Evolutionary conservation across 2,797 vertebrate genomes (phyloP).

Genomic region (Bryconaethiops microstoma): DNA sequence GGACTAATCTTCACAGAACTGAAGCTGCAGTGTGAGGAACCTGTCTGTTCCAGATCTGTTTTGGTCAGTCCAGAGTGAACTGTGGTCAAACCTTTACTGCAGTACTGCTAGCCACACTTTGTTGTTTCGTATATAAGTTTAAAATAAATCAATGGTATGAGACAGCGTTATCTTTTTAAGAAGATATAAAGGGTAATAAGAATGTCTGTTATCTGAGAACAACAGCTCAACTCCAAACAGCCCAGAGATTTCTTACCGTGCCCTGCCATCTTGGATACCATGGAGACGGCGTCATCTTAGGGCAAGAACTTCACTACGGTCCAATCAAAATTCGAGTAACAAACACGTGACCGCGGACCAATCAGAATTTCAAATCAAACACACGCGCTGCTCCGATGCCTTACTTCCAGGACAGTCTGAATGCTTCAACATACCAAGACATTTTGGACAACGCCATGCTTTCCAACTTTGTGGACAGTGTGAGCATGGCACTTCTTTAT

Average conservation of each 20-base stretch:
- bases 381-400: too few species aligned
- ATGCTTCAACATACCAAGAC: too few species aligned
- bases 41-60: background rate
- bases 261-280: conserved; percentile 62
- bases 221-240: background rate
- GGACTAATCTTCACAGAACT: background rate
- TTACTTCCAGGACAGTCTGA: too few species aligned
- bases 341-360: background rate
- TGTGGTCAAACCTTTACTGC: background rate
- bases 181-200: too few species aligned
- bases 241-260: conserved; percentile 52
- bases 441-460: too few species aligned
- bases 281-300: conserved; percentile 55
- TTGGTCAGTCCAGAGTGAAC: background rate
- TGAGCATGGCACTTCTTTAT: too few species aligned
- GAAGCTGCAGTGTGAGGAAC: background rate
- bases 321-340: conserved; percentile 16
- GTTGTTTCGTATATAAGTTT: background rate
- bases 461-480: too few species aligned
- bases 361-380: background rate
- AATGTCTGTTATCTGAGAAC: too few species aligned
- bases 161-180: background rate
- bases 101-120: background rate
- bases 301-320: background rate
- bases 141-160: background rate